Evolutionary conservation across 2,888 invertebrate species (phyloP).

Genomic region (Drosophila subquinaria): DNA sequence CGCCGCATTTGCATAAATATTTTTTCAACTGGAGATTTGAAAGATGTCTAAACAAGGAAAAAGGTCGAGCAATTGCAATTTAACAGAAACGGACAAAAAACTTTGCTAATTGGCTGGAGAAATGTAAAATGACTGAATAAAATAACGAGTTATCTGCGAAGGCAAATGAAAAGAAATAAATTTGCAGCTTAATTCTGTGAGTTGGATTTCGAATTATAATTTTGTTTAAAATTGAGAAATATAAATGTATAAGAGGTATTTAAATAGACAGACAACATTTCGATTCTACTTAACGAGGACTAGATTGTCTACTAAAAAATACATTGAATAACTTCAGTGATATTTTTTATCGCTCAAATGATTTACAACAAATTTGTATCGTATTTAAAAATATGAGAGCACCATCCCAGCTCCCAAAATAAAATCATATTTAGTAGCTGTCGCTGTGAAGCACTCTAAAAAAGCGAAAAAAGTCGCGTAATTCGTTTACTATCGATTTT

Average conservation of each 20-base stretch:
- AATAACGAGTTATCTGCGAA: slow-evolving; percentile 3
- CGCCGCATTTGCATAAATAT: slow-evolving; percentile 70
- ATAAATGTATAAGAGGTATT: not conserved
- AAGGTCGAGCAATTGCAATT: slow-evolving; percentile 33
- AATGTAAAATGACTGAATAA: slow-evolving; percentile 6
- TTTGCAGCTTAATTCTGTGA: not conserved
- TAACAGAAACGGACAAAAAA: slow-evolving; percentile 21
- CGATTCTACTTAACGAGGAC: not conserved
- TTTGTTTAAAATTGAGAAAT: not conserved
- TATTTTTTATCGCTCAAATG: not conserved
- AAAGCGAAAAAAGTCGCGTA: slow-evolving; percentile 13
- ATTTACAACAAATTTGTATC: slow-evolving; percentile 7
- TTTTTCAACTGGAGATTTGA: slow-evolving; percentile 7
- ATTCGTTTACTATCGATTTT: slow-evolving; percentile 41
- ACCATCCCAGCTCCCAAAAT: not conserved
- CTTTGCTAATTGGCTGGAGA: slow-evolving; percentile 63
- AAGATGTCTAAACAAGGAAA: not conserved
- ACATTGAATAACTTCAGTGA: not conserved
- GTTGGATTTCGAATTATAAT: not conserved
- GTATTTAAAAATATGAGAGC: not conserved
- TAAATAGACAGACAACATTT: not conserved
- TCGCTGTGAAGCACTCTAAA: slow-evolving; percentile 2
- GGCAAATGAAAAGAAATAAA: slow-evolving; percentile 13
- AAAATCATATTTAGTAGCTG: slow-evolving; percentile 7
- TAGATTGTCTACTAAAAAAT: not conserved